phyloP scores from a whole-genome alignment of 1,140 invertebrate species.

The Chrysomallon squamiferum region DNA sequence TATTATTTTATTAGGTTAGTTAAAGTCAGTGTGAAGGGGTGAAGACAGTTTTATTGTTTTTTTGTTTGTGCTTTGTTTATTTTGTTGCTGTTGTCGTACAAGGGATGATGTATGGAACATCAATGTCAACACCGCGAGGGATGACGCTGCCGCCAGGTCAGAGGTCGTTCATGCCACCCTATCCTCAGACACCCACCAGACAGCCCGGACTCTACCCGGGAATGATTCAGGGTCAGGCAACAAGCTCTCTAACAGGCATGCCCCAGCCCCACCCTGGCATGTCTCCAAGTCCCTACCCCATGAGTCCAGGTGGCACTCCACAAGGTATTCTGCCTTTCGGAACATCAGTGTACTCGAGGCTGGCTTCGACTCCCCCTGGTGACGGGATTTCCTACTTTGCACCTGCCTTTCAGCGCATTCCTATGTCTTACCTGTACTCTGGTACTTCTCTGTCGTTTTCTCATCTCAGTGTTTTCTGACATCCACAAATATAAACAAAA shows the following conservation, averaged over 20 bases:
- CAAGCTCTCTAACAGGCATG: not conserved
- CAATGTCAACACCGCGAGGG: not conserved
- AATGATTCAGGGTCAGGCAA: not conserved
- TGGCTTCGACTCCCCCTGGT: not conserved
- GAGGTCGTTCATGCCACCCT: not conserved
- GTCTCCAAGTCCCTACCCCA: conserved; percentile 5
- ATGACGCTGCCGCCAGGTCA: conserved; percentile 1
- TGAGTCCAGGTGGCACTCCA: not conserved
- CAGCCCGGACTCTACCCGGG: not conserved
- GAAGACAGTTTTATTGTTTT: not conserved
- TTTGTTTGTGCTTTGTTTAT: conserved; percentile 1
- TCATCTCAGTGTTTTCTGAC: no score
- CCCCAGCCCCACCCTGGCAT: conserved; percentile 5
- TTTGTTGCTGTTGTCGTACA: not conserved
- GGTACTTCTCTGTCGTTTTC: no score
- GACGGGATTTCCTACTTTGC: not conserved
- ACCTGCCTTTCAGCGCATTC: no score
- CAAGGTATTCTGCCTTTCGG: not conserved
- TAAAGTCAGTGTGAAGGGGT: no score
- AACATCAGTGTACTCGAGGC: not conserved
- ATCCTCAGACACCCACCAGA: not conserved
- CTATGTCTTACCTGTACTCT: no score
- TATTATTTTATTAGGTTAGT: no score
- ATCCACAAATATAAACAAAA: no score
- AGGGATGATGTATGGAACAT: not conserved